Evolutionary conservation across 2,888 invertebrate genomes (phyloP).

Genomic region (Lampropteryx suffumata): DNA sequence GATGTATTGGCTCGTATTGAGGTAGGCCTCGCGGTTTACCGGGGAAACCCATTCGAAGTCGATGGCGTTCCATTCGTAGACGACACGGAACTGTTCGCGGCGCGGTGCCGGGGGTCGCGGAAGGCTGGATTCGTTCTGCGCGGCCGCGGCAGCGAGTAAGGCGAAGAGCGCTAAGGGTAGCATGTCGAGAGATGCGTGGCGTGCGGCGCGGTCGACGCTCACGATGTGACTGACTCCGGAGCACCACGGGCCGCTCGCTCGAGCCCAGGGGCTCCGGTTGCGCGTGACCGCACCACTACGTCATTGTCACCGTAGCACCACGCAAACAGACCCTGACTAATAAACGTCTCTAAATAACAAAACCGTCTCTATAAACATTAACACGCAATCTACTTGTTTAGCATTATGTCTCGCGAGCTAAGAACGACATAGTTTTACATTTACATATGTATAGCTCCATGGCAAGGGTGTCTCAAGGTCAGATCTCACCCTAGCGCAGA

Average conservation of each 20-base stretch:
- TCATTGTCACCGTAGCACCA: too few species aligned
- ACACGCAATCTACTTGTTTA: conserved; percentile 33
- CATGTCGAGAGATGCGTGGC: conserved; percentile 57
- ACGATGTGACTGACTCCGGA: conserved; percentile 63
- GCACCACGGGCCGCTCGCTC: conserved; percentile 41
- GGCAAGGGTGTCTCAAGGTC: conserved; percentile 61
- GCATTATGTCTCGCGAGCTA: conserved; percentile 23
- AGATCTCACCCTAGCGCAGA: conserved; percentile 65
- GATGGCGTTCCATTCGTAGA: conserved; percentile 88
- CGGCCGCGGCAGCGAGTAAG: conserved; percentile 66
- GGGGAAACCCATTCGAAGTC: conserved; percentile 87
- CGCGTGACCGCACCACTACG: conserved; percentile 45
- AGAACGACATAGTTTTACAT: conserved; percentile 22
- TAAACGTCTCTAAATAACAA: conserved; percentile 31
- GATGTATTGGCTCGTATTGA: conserved; percentile 83
- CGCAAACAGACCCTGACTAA: conserved; percentile 49
- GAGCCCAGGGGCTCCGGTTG: background rate
- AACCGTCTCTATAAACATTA: conserved; percentile 30
- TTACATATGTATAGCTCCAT: conserved; percentile 25
- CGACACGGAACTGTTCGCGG: conserved; percentile 85
- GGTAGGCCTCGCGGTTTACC: conserved; percentile 77
- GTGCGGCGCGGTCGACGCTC: conserved; percentile 66
- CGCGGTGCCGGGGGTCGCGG: conserved; percentile 57
- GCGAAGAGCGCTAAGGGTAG: conserved; percentile 56
- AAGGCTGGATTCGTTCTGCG: conserved; percentile 59